Base-by-base conservation (phyloP, 2,797 vertebrate species). In the Enteromius argenteus region DNA sequence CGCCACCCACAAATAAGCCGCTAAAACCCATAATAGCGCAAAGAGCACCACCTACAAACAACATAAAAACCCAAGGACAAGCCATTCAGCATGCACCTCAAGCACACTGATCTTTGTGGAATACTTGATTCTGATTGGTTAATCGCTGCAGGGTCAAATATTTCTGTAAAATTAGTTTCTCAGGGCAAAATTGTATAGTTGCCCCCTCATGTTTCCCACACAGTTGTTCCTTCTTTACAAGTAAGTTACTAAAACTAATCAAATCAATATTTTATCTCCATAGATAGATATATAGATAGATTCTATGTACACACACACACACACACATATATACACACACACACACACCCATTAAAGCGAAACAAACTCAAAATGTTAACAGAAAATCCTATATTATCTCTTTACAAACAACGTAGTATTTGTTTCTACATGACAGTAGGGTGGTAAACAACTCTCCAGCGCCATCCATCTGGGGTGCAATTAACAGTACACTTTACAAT, bases 371-470 rank as follows among this genome's bases (percentile, higher is more conserved):
- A 46, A 72, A 15, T 32, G n/a, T 9, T 32, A 13, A 51, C 27
- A 32, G 27, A 1, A 15, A 51, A 53, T 6, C 27, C 10, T 21
- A 73, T 19, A 21, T 32, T 15, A 37, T 56, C 51, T 17, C 32
- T 56, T 62, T 21, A 39, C 10, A 27, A 80, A 71, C 30, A 23
- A 73, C 19, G 17, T 46, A 21, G 58, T 67, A 9, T 46, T 46
- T 60, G 80, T 81, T 81, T 71, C 10, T 17, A 23, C 53, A 37
- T 73, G 69, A n/a, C 69, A 81, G 37, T 13, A 10, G 21, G 39
- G 80, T n/a, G 39, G 27, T 37, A 14, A 73, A 32, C n/a, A 44
- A 60, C 3, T 35, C 53, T 30, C 39, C 69, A 35, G 7, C n/a
- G 14, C 66, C n/a, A 56, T 14, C 30, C 32, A 19, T 30, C 11